Evolutionary conservation across 2,888 invertebrate species (phyloP).

Genomic region (Acronicta aceris): DNA sequence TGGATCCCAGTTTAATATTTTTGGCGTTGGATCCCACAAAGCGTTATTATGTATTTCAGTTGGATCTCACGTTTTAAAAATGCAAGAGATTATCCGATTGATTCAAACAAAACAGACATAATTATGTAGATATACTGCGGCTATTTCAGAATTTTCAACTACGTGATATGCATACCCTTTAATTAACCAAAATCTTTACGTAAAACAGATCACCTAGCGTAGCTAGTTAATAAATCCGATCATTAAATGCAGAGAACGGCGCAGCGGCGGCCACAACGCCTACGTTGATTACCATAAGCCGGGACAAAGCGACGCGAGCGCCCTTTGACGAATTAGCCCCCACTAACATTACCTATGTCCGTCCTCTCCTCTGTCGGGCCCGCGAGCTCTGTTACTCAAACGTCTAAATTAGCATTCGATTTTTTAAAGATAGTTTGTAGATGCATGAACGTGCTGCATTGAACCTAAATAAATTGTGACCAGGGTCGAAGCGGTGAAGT

Average conservation of each 20-base stretch:
- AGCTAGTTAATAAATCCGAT: slow-evolving; percentile 68
- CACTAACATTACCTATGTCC: slow-evolving; percentile 75
- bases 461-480: too few species aligned
- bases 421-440: slow-evolving; percentile 25
- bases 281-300: slow-evolving; percentile 86
- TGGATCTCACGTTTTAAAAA: too few species aligned
- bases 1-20: too few species aligned
- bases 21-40: too few species aligned
- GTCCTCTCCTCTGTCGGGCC: slow-evolving; percentile 45
- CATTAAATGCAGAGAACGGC: slow-evolving; percentile 69
- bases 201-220: slow-evolving; percentile 46
- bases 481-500: too few species aligned
- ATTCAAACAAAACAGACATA: too few species aligned
- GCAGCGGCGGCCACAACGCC: slow-evolving; percentile 62
- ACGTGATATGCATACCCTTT: slow-evolving; percentile 9
- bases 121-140: too few species aligned
- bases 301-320: slow-evolving; percentile 80
- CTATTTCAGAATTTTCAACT: too few species aligned
- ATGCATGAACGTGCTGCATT: background rate
- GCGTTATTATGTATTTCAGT: too few species aligned
- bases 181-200: slow-evolving; percentile 46
- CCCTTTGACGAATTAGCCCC: slow-evolving; percentile 87
- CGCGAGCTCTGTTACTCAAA: slow-evolving; percentile 49
- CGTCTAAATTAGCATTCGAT: slow-evolving; percentile 46
- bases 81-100: too few species aligned